Conservation (phyloP, 2,113 vertebrate species). For the Chlamydotis undulata region DNA sequence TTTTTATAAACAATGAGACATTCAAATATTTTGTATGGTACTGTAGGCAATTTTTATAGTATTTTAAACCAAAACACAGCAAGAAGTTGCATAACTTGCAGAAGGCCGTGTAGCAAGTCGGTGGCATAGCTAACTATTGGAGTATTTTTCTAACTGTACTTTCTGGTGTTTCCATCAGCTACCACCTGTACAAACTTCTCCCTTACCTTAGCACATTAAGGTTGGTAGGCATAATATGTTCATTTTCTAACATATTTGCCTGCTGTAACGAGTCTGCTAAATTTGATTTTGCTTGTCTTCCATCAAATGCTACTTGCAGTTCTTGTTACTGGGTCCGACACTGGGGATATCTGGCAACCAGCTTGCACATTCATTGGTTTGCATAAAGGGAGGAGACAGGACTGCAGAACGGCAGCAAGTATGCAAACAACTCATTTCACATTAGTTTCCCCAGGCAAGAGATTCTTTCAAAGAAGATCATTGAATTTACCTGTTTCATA, state of each 20-base stretch:
- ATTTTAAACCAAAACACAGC: neutral
- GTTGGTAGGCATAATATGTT: neutral
- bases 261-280: slow-evolving; percentile 27
- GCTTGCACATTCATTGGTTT: slow-evolving; percentile 22
- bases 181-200: neutral
- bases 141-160: neutral
- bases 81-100: neutral
- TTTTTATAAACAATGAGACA: neutral
- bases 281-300: slow-evolving; percentile 42
- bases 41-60: neutral
- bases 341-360: slow-evolving; percentile 27
- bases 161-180: neutral
- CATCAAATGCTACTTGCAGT: slow-evolving; percentile 28
- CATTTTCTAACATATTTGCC: neutral
- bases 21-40: neutral
- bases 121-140: neutral
- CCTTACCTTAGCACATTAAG: neutral
- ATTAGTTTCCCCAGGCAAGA: slow-evolving; percentile 35
- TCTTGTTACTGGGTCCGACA: slow-evolving; percentile 17
- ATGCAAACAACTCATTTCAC: slow-evolving; percentile 15
- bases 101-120: neutral
- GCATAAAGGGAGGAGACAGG: slow-evolving; percentile 23
- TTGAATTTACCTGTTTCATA: slow-evolving; percentile 62
- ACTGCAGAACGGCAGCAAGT: neutral
- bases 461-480: slow-evolving; percentile 53